A percentile compares a stretch with the other conserved stretches of the same genome.
phyloP scores from a whole-genome alignment of 1,140 invertebrate species.

The Cydia fagiglandana region DNA sequence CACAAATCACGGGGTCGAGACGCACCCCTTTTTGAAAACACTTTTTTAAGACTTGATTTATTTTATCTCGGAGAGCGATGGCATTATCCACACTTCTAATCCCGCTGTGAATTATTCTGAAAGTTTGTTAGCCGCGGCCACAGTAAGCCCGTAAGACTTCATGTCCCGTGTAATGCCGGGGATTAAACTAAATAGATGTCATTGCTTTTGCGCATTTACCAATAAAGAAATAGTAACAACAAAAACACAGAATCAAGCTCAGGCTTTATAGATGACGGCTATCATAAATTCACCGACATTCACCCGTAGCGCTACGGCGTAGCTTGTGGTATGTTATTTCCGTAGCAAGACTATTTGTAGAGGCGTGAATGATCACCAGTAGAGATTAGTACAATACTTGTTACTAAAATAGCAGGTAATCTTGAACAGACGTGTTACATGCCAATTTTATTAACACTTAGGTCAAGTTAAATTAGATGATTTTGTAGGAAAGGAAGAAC shows the following conservation, averaged over 20 bases:
- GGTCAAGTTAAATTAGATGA: no score
- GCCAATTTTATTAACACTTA: no score
- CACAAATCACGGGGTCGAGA: constrained; percentile 54
- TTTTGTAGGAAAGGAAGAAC: no score
- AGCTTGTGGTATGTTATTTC: no score
- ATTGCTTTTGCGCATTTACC: no score
- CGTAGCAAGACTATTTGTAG: no score
- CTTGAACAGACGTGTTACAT: no score
- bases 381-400: no score
- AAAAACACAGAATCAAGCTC: background rate
- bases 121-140: constrained; percentile 49
- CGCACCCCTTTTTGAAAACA: constrained; percentile 52
- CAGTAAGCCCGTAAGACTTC: constrained; percentile 45
- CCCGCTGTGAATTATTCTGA: constrained; percentile 49
- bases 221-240: no score
- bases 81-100: constrained; percentile 53
- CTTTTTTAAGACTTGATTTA: constrained; percentile 61
- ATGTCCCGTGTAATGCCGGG: constrained; percentile 39
- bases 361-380: no score
- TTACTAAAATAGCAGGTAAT: no score
- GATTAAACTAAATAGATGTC: constrained; percentile 36
- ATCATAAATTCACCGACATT: background rate
- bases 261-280: background rate
- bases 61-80: constrained; percentile 40
- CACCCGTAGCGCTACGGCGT: background rate